Evolutionary conservation across 2,113 vertebrate species (phyloP).

Genomic region (Pongo pygmaeus): DNA sequence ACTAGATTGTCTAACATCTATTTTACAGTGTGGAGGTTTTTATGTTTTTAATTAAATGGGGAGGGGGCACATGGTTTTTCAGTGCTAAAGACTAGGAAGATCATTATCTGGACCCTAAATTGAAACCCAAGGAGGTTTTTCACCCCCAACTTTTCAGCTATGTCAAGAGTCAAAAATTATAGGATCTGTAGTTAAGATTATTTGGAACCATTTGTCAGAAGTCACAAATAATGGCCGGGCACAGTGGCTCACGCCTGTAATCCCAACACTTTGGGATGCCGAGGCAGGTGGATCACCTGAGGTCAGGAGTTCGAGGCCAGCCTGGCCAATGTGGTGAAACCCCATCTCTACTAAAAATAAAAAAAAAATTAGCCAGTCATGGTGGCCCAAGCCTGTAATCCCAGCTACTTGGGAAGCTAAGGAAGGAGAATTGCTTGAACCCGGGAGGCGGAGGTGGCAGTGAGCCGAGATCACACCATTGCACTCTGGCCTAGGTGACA

Average conservation of each 20-base stretch:
- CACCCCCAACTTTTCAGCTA: background rate
- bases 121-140: background rate
- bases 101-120: background rate
- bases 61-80: background rate
- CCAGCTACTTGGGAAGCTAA: too few relatives aligned
- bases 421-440: too few relatives aligned
- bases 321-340: background rate
- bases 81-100: background rate
- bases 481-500: too few relatives aligned
- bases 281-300: background rate
- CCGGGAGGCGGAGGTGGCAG: too few relatives aligned
- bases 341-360: too few relatives aligned
- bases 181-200: background rate
- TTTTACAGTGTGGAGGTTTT: background rate
- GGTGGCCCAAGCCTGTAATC: too few relatives aligned
- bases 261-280: background rate
- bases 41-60: background rate
- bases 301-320: background rate
- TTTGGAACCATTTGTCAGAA: background rate
- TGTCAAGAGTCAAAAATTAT: background rate
- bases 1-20: background rate
- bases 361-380: too few relatives aligned
- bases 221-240: background rate
- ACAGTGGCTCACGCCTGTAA: background rate
- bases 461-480: too few relatives aligned